These are phyloP conservation scores for Pterocles orientalis DNA, from an alignment of 2,113 vertebrate genomes.

Conservation along the genomic window DNA sequence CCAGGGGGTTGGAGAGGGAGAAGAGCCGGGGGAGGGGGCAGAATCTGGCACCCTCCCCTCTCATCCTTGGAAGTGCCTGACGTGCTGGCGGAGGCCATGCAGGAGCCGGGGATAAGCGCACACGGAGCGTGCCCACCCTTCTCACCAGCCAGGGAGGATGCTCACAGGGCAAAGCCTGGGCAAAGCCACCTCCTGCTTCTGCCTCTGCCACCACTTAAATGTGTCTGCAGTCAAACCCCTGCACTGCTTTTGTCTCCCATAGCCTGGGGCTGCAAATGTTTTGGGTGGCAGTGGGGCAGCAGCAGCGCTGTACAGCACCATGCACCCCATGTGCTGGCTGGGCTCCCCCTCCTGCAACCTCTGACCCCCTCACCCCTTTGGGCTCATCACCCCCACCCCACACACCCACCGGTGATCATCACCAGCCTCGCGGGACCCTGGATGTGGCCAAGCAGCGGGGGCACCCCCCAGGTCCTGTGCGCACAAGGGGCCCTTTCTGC, in stretches of 20 bases:
- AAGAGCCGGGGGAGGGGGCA: not conserved
- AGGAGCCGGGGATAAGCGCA: fast-evolving
- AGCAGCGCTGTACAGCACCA: not conserved
- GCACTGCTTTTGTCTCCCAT: not conserved
- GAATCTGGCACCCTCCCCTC: not conserved
- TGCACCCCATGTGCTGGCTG: not conserved
- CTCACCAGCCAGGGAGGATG: not conserved
- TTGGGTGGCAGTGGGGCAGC: not conserved
- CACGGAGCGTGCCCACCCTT: fast-evolving
- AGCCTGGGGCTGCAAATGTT: not conserved
- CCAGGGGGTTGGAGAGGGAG: not conserved
- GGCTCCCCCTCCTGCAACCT: not conserved
- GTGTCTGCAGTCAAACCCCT: fast-evolving
- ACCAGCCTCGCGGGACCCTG: not conserved
- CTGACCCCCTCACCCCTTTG: not conserved
- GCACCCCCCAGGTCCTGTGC: not conserved
- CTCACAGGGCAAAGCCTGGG: not conserved
- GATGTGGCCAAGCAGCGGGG: not conserved
- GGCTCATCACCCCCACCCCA: not conserved
- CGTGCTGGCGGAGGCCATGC: no score
- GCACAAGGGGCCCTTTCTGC: conserved; percentile 35
- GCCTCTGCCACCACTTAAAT: not conserved
- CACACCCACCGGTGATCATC: not conserved
- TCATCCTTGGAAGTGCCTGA: not conserved
- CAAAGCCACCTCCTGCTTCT: not conserved